Conservation (phyloP, 2,797 vertebrate species). For the Philypnodon macrostomus region DNA sequence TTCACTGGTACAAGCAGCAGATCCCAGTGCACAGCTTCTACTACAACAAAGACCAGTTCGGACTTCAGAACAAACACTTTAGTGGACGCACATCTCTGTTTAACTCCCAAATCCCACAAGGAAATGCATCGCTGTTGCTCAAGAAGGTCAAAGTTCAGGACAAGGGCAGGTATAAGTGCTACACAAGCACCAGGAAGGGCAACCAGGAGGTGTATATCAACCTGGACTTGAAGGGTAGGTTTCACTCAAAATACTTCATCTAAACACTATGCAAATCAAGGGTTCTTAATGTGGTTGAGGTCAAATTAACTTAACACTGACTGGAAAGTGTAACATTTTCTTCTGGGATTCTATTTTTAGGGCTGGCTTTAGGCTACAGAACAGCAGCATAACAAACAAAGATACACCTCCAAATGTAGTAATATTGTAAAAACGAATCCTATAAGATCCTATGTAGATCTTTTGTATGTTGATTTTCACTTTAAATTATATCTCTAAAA, state of each 20-base stretch:
- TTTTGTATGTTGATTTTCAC: too few species aligned
- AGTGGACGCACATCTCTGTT: constrained; percentile 79
- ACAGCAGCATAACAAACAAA: neutral
- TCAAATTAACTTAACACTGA: constrained; percentile 31
- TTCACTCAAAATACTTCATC: neutral
- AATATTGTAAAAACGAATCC: too few species aligned
- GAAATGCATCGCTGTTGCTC: constrained; percentile 84
- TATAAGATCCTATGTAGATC: too few species aligned
- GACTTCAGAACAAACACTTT: constrained; percentile 74
- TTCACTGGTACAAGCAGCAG: constrained; percentile 80
- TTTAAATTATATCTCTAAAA: too few species aligned
- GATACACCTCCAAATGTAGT: too few species aligned
- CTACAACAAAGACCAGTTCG: constrained; percentile 74
- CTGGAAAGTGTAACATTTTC: constrained; percentile 33
- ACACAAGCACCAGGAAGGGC: constrained; percentile 73
- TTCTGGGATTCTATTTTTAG: constrained; percentile 15
- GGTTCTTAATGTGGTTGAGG: neutral
- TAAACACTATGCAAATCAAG: constrained; percentile 1
- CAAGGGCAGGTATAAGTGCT: constrained; percentile 80
- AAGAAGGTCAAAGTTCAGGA: constrained; percentile 76
- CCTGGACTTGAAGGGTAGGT: constrained; percentile 79
- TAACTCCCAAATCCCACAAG: constrained; percentile 71
- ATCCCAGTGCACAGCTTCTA: constrained; percentile 82
- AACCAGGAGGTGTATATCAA: constrained; percentile 65
- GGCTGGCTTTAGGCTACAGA: neutral